A percentile compares a stretch with the other conserved stretches of the same genome.
phyloP scores from a whole-genome alignment of 92 coral and sea anemone genomes.

The Paramuricea clavata region DNA sequence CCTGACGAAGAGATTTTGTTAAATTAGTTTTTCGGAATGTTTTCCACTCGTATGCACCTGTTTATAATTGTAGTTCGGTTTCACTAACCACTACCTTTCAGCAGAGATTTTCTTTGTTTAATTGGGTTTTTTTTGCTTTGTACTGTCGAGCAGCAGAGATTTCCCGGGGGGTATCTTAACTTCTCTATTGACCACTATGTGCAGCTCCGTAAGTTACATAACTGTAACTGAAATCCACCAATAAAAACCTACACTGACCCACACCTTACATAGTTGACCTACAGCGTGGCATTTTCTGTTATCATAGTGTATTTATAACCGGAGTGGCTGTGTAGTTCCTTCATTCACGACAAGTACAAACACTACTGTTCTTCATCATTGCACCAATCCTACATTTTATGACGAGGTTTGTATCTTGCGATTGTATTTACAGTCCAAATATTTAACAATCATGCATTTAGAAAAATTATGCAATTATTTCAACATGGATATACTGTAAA shows the following conservation, averaged over 20 bases:
- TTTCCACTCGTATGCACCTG: no score
- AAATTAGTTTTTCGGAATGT: not conserved
- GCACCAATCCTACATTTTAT: slow-evolving; percentile 90
- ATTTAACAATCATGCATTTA: no score
- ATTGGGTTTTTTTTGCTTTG: not conserved
- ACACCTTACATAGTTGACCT: not conserved
- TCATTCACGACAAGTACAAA: slow-evolving; percentile 79
- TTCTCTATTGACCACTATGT: not conserved
- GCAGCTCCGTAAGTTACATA: not conserved
- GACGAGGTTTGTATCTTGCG: slow-evolving; percentile 78
- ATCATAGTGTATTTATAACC: slow-evolving; percentile 87
- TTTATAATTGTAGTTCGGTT: no score
- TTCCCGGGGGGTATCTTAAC: no score
- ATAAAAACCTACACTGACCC: not conserved
- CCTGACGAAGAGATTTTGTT: not conserved
- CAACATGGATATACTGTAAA: no score
- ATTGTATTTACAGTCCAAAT: not conserved
- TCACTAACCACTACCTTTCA: not conserved
- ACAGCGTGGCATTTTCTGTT: not conserved
- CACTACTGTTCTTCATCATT: slow-evolving; percentile 94
- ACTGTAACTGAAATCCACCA: not conserved
- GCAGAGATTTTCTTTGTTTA: not conserved
- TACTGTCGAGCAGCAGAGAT: no score
- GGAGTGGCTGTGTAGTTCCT: slow-evolving; percentile 79
- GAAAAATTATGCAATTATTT: no score